Evolutionary conservation across 2,888 invertebrate species (phyloP).

Genomic region (Oxycera nigricornis): DNA sequence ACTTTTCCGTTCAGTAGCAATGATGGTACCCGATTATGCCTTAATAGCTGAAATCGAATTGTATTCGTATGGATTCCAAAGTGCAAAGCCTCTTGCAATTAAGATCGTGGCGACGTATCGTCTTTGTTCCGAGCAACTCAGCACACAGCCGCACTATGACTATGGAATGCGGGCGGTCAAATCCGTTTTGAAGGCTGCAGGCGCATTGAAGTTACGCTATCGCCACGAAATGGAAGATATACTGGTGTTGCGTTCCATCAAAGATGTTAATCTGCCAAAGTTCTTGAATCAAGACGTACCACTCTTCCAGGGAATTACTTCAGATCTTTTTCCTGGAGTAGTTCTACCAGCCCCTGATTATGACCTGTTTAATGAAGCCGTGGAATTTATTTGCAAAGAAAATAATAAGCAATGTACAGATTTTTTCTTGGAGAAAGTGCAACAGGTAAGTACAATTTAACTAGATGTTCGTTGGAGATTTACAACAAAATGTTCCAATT

Average conservation of each 20-base stretch:
- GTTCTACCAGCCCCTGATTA: constrained; percentile 81
- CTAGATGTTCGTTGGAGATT: too few relatives aligned
- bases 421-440: constrained; percentile 87
- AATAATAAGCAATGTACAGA: constrained; percentile 84
- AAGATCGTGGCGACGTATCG: constrained; percentile 95
- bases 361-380: constrained; percentile 70
- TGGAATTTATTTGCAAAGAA: constrained; percentile 69
- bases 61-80: constrained; percentile 91
- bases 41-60: constrained; percentile 93
- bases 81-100: constrained; percentile 84
- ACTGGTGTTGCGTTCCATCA: constrained; percentile 86
- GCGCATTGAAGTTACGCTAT: constrained; percentile 86
- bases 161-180: constrained; percentile 98
- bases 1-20: constrained; percentile 91
- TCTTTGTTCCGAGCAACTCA: constrained; percentile 91
- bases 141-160: constrained; percentile 93
- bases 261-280: constrained; percentile 93
- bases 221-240: constrained; percentile 88
- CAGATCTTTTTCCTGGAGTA: constrained; percentile 91
- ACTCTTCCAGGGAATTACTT: constrained; percentile 90
- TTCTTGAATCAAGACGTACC: constrained; percentile 89
- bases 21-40: constrained; percentile 98
- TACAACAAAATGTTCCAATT: too few relatives aligned
- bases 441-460: constrained; percentile 58
- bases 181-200: constrained; percentile 89